These are phyloP conservation scores for Choristoneura fumiferana DNA, from an alignment of 1,140 invertebrate species.

Conservation along the genomic window DNA sequence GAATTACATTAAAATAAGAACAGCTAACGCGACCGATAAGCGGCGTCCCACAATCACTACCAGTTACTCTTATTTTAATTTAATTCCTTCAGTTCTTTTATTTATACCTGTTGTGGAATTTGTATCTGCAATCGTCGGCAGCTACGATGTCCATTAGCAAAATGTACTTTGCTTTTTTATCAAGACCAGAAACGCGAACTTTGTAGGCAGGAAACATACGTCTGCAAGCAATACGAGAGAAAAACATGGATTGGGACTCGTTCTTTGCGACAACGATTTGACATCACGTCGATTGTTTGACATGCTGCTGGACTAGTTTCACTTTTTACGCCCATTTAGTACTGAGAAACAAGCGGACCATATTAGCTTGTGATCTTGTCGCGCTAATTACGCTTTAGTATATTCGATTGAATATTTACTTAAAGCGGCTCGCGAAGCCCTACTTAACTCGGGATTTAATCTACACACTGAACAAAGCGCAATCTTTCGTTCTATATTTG, in stretches of 20 bases:
- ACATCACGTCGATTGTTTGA: conserved; percentile 74
- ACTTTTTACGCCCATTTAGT: conserved; percentile 58
- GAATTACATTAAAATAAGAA: conserved; percentile 76
- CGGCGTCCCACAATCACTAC: conserved; percentile 32
- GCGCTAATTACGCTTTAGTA: conserved; percentile 53
- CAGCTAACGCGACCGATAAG: conserved; percentile 27
- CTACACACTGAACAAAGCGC: conserved; percentile 9
- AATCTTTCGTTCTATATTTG: conserved; percentile 22
- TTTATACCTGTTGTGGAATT: conserved; percentile 94
- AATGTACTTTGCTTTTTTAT: conserved; percentile 97
- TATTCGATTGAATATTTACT: not conserved
- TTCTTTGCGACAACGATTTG: conserved; percentile 76
- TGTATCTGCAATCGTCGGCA: conserved; percentile 95
- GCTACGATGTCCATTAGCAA: conserved; percentile 96
- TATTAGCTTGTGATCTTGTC: conserved; percentile 72
- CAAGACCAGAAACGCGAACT: conserved; percentile 93
- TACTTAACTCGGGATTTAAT: conserved; percentile 13
- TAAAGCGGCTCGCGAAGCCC: conserved; percentile 3
- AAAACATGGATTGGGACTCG: conserved; percentile 80
- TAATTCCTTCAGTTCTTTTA: conserved; percentile 66
- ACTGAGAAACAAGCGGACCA: conserved; percentile 40
- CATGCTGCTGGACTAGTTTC: conserved; percentile 65
- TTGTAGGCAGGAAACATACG: conserved; percentile 96
- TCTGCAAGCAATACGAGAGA: conserved; percentile 83
- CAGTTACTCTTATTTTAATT: conserved; percentile 71